Percentiles rank a stretch among this genome's conserved stretches.
Evolutionary conservation across 2,113 vertebrate species (phyloP).

Genomic region (Bujurquina vittata): DNA sequence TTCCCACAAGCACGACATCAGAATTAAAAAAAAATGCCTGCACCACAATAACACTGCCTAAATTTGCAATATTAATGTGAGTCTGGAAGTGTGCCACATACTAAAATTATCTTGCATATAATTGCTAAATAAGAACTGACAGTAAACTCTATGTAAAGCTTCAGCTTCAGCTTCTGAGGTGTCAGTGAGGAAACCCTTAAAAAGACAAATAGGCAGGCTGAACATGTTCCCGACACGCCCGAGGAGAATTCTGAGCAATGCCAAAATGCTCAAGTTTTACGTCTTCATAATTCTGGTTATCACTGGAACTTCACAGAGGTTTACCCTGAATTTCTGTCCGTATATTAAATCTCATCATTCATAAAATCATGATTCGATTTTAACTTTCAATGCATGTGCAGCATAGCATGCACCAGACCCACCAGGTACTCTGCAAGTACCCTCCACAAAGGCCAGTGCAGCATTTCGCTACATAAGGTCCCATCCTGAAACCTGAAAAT

Average conservation of each 20-base stretch:
- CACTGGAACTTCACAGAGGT: background rate
- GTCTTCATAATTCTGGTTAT: background rate
- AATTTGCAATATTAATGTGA: background rate
- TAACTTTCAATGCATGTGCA: background rate
- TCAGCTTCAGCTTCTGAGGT: background rate
- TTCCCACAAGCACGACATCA: no score
- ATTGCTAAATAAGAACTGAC: background rate
- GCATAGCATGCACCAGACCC: no score
- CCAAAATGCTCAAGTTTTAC: background rate
- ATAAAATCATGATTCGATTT: background rate
- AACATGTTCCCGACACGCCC: background rate
- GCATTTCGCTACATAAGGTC: background rate
- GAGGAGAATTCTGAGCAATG: background rate
- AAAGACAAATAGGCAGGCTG: constrained; percentile 1
- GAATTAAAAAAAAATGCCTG: no score
- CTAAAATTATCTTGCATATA: background rate
- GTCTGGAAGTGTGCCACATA: background rate
- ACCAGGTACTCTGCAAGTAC: background rate
- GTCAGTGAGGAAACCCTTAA: constrained; percentile 8
- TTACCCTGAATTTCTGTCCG: background rate
- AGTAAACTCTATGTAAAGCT: background rate
- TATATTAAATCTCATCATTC: background rate
- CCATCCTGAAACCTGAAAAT: no score
- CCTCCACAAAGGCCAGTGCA: background rate
- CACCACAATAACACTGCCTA: background rate